Evolutionary conservation across 2,113 vertebrate genomes (phyloP).

Genomic region (Phoxinus phoxinus): DNA sequence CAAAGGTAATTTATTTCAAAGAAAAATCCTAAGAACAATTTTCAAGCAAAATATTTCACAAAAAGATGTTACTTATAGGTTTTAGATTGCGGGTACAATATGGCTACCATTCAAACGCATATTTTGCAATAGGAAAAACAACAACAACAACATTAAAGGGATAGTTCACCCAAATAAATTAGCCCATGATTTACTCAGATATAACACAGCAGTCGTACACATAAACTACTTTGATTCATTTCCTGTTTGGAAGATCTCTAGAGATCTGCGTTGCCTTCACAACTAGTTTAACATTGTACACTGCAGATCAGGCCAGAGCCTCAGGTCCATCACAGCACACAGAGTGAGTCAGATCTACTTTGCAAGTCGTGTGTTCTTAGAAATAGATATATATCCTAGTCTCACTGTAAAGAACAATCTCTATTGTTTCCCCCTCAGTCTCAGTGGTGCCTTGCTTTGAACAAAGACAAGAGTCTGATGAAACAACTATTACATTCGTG

Average conservation of each 20-base stretch:
- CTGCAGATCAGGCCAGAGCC: not conserved
- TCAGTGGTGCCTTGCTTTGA: not conserved
- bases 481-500: not conserved
- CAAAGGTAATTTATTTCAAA: too few species aligned
- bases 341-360: not conserved
- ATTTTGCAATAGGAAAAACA: too few species aligned
- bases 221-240: constrained; percentile 42
- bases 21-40: too few species aligned
- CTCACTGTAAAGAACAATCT: not conserved
- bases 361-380: not conserved
- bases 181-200: too few species aligned
- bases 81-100: too few species aligned
- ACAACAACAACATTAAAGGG: too few species aligned
- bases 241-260: constrained; percentile 17
- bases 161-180: too few species aligned
- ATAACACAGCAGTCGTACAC: not conserved
- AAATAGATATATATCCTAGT: not conserved
- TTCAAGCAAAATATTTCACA: too few species aligned
- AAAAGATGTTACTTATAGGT: too few species aligned
- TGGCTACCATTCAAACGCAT: too few species aligned
- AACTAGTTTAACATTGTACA: constrained; percentile 21
- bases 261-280: constrained; percentile 5
- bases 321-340: not conserved
- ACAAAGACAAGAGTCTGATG: not conserved
- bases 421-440: not conserved